Conservation (phyloP, 2,888 invertebrate species). For the Drosophila kuntzei region DNA sequence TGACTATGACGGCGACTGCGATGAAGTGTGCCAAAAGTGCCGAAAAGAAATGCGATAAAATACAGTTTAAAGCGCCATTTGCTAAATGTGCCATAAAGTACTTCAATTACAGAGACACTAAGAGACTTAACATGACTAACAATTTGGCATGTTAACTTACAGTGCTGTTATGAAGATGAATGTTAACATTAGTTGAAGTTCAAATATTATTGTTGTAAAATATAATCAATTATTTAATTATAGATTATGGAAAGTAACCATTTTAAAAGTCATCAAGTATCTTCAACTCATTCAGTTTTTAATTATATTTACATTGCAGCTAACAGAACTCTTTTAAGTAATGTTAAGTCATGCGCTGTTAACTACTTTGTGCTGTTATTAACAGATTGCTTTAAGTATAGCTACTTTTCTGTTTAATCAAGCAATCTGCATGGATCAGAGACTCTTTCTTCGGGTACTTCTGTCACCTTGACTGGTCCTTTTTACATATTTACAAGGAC, state of each 20-base stretch:
- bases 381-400: neutral
- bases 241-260: too few species aligned
- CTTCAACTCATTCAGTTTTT: too few species aligned
- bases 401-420: slow-evolving; percentile 18
- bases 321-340: neutral
- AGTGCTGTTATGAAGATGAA: neutral
- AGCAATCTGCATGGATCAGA: slow-evolving; percentile 27
- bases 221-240: too few species aligned
- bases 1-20: slow-evolving; percentile 32
- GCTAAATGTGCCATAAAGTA: slow-evolving; percentile 37
- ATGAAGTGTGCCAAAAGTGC: slow-evolving; percentile 13
- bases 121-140: neutral
- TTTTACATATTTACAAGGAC: slow-evolving; percentile 24
- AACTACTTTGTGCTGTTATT: neutral
- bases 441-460: neutral
- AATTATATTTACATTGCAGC: too few species aligned
- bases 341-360: neutral
- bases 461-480: slow-evolving; percentile 20
- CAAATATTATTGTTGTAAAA: too few species aligned
- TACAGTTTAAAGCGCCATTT: slow-evolving; percentile 40
- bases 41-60: neutral
- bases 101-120: slow-evolving; percentile 7
- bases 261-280: too few species aligned
- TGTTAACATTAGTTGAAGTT: neutral
- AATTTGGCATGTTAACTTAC: neutral